Evolutionary conservation across 2,113 vertebrate species (phyloP).

Genomic region (Cathartes aura): DNA sequence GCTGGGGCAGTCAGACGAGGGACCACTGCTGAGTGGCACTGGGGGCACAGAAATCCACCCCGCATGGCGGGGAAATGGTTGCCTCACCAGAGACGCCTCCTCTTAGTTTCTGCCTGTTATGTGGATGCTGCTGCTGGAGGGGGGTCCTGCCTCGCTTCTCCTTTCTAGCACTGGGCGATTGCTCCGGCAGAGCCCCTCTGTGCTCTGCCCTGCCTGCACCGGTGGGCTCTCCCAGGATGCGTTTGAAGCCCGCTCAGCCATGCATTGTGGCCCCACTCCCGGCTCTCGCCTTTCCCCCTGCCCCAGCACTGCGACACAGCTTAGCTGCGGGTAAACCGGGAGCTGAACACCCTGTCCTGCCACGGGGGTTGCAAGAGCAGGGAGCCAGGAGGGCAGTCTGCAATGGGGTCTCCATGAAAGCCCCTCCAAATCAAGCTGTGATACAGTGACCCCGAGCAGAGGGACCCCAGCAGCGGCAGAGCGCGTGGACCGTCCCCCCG

Average conservation of each 20-base stretch:
- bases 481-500: rapidly evolving
- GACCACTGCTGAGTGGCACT: neutral
- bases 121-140: neutral
- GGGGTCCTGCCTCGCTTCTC: neutral
- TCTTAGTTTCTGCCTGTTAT: neutral
- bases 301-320: neutral
- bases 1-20: rapidly evolving
- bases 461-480: neutral
- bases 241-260: neutral
- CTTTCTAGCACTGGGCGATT: rapidly evolving
- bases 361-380: neutral
- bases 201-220: neutral
- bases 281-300: neutral
- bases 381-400: neutral
- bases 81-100: neutral
- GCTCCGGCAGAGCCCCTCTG: neutral
- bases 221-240: rapidly evolving
- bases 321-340: rapidly evolving
- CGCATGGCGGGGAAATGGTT: rapidly evolving
- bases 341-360: neutral
- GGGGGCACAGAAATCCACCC: neutral
- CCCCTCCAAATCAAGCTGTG: neutral
- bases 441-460: neutral
- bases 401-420: neutral
- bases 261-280: rapidly evolving